These are phyloP conservation scores for Mesocentrotus franciscanus DNA, from an alignment of 53 echinoderm and acorn worm genomes.

Conservation along the genomic window DNA sequence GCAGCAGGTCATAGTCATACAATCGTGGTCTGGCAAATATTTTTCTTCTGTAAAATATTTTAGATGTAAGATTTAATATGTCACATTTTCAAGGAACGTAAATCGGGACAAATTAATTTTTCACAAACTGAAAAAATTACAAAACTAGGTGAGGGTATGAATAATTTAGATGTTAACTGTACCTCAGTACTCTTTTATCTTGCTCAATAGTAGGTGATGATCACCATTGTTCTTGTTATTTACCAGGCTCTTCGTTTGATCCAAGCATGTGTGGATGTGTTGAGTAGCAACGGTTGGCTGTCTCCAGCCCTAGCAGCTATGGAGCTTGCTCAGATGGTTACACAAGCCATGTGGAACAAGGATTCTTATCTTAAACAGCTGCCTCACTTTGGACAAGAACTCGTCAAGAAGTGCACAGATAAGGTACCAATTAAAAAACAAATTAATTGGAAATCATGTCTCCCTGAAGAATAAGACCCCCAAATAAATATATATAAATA, in stretches of 20 bases:
- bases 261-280: conserved; percentile 98
- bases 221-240: neutral
- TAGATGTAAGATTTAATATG: too few relatives aligned
- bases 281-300: conserved; percentile 99
- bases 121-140: too few relatives aligned
- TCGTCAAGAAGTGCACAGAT: conserved; percentile 95
- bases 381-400: conserved; percentile 88
- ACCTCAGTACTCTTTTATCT: too few relatives aligned
- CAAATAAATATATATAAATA: neutral
- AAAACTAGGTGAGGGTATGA: too few relatives aligned
- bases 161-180: too few relatives aligned
- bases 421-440: conserved; percentile 72
- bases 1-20: too few relatives aligned
- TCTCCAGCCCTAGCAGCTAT: conserved; percentile 98
- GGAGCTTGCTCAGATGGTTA: conserved; percentile 99
- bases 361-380: conserved; percentile 98
- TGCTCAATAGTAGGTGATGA: too few relatives aligned
- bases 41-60: too few relatives aligned
- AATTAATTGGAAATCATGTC: neutral
- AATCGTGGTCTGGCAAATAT: too few relatives aligned
- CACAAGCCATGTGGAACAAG: conserved; percentile 99
- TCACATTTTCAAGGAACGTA: too few relatives aligned
- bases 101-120: too few relatives aligned
- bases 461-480: neutral
- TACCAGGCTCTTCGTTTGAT: conserved; percentile 90